Evolutionary conservation across 1,140 invertebrate genomes (phyloP).

Genomic region (Cardiocondyla obscurior): DNA sequence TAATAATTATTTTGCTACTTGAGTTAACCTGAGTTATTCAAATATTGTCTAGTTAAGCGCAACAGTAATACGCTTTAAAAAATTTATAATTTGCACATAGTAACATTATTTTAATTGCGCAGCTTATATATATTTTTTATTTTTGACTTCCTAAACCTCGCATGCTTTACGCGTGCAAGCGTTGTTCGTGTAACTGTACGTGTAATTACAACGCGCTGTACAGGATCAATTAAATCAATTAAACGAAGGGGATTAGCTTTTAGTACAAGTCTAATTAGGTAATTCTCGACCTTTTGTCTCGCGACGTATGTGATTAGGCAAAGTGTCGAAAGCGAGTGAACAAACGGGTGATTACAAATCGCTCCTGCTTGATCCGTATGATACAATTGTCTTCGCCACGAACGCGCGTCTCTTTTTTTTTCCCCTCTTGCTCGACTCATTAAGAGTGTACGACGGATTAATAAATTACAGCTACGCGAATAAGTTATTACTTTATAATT

Average conservation of each 20-base stretch:
- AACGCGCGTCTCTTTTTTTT: background rate
- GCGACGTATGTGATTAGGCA: background rate
- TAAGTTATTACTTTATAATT: constrained; percentile 3
- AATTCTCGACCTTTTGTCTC: constrained; percentile 27
- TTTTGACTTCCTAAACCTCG: background rate
- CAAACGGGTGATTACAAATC: background rate
- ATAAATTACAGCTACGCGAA: constrained; percentile 5
- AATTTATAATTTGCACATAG: background rate
- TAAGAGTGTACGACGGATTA: constrained; percentile 25
- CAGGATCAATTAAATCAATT: background rate
- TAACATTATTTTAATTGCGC: background rate
- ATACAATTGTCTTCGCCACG: constrained; percentile 10
- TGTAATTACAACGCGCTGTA: background rate
- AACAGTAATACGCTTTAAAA: background rate
- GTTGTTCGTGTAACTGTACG: background rate
- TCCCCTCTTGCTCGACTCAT: background rate
- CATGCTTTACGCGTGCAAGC: background rate
- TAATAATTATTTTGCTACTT: background rate
- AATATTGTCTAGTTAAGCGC: background rate
- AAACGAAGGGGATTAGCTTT: background rate
- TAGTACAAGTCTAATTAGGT: constrained; percentile 22
- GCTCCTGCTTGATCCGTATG: background rate
- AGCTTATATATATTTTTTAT: background rate
- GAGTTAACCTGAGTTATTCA: background rate
- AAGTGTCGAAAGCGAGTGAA: constrained; percentile 37